Evolutionary conservation across 2,888 invertebrate genomes (phyloP), one percentile per base, ranked within the genome.

Genomic region (Ashinkailepas kermadecensis): DNA sequence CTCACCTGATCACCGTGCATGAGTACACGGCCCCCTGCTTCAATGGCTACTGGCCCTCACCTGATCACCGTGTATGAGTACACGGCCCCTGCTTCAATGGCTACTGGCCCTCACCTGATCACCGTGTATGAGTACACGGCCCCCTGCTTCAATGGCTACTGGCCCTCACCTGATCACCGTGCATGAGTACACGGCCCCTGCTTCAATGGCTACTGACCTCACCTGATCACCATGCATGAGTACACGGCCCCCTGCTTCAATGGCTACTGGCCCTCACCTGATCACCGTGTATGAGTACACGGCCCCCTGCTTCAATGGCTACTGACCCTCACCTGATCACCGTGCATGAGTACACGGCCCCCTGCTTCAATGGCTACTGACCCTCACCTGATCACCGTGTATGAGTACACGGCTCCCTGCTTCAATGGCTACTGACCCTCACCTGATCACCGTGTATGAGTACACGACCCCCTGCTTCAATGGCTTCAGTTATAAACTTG

Each of bases 31-130:
- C 86, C 86, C 9, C 85, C 85, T 74, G 83, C 80, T 15, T 82
- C 82, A 58, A 84, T 81, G 4, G 86, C 86, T 80, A n/a, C 39
- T 39, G 12, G 1, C 7, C 7, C 59, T 59, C 59, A 78, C 86
- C 74, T 86, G 84, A 78, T 86, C 86, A 78, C 86, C 86, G 82
- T 86, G 86, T 15, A 86, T 86, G 70, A 87, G 82, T 11, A 87
- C 85, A 10, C 85, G 81, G 13, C 86, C 9, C 85, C 85, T 74
- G 83, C 80, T 15, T 82, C 82, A 58, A 84, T 81, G 4, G 86
- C 86, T 80, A n/a, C 39, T 39, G 12, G 1, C 7, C 7, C 59
- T 59, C 59, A 78, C 86, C 74, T 86, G 84, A 78, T 86, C 86
- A 78, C 86, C 86, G 82, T 86, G 86, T 15, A 86, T 86, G 70